Evolutionary conservation across 1,140 invertebrate species (phyloP), one percentile per base, ranked within the genome.

Genomic region (Brachionus calyciflorus): DNA sequence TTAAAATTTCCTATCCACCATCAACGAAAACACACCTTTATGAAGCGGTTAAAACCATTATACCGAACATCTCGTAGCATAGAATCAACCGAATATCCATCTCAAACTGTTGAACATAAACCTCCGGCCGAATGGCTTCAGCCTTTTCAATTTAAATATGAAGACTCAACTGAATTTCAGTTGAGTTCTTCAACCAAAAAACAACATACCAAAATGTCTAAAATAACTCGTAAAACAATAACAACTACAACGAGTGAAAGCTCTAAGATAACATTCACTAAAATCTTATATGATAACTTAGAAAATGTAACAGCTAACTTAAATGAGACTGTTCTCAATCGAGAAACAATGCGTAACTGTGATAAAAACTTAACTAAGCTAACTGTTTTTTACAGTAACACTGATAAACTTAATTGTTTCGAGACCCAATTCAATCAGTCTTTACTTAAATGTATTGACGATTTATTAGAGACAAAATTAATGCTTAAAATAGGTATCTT

Each of bases 331-430:
- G 9, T 41, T 44, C n/a, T 37, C 12, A 37, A 9, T n/a, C 5
- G 10, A 10, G 37, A 60, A 1, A 19, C 40, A 44, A 4, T 65
- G 40, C 41, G 30, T 44, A 55, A 55, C 40, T 73, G 69, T 41
- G 69, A 73, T 1, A 49, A 73, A 49, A 73, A 73, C 51, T 41
- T 73, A 12, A 73, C 69, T 26, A 49, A 73, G 41, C 40, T 73
- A n/a, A 73, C 46, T 2, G 51, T 73, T 2, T 73, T 73, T 26
- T 73, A 73, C 46, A 55, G 69, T 24, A 51, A 37, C 6, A 10
- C 28, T 7, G 46, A 73, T 24, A 49, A 51, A 41, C 19, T 73
- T 5, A 55, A 49, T 33, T 73, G 69, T 26, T 65, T 44, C 30
- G 46, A 73, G 19, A 73, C 46, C 4, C 46, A 49, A 10, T 73